phyloP scores from a whole-genome alignment of 2,888 invertebrate species.

The Lasioglossum malachurum region DNA sequence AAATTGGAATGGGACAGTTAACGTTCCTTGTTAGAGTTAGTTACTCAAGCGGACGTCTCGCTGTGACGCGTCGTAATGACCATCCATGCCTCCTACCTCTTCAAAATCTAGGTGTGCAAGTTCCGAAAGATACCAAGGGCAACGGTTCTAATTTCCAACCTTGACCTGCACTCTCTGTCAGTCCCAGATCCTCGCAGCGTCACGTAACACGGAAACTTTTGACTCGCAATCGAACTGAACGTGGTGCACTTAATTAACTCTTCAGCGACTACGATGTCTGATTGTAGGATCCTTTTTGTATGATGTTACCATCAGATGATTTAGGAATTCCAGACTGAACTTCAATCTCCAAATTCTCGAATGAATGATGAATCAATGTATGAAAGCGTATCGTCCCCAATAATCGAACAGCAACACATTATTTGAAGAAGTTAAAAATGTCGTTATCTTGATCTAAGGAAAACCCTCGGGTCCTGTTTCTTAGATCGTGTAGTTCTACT shows the following conservation, averaged over 20 bases:
- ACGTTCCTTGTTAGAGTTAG: conserved; percentile 4
- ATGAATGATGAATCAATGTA: no score
- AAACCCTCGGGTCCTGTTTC: no score
- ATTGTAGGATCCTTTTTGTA: neutral
- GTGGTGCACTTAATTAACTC: neutral
- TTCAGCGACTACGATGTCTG: neutral
- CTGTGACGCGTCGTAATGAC: neutral
- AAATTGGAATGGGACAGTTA: conserved; percentile 5
- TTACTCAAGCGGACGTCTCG: neutral
- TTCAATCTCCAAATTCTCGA: no score
- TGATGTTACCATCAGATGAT: neutral
- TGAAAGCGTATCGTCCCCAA: no score
- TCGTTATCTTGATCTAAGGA: no score
- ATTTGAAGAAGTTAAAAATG: neutral
- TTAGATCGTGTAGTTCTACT: no score
- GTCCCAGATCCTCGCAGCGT: neutral
- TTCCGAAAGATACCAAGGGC: neutral
- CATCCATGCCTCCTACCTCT: neutral
- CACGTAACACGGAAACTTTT: neutral
- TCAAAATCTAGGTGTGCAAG: neutral
- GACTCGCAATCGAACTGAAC: neutral
- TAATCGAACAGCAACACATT: no score
- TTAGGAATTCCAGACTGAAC: neutral
- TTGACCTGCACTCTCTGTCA: neutral
- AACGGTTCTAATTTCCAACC: neutral